phyloP scores from a whole-genome alignment of 2,888 invertebrate genomes.

The Lamellibrachia satsuma region DNA sequence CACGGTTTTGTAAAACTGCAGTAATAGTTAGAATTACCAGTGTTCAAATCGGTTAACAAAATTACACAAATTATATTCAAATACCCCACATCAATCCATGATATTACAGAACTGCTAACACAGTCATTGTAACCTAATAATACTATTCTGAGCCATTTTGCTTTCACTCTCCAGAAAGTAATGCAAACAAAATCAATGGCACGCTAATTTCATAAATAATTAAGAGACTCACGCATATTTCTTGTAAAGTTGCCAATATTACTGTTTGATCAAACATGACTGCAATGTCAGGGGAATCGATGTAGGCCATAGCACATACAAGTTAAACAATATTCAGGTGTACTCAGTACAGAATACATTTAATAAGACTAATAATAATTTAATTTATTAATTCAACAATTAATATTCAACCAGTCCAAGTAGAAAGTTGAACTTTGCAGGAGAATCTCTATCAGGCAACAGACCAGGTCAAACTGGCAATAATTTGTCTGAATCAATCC shows the following conservation, averaged over 20 bases:
- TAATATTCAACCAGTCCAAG: no score
- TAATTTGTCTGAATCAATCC: no score
- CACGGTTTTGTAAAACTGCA: neutral
- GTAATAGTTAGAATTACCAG: neutral
- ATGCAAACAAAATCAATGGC: neutral
- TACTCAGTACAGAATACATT: no score
- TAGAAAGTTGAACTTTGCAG: no score
- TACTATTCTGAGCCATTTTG: neutral
- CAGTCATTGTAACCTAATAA: neutral
- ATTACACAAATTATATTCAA: neutral
- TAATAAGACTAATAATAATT: no score
- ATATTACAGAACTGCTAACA: neutral
- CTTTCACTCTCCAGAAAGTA: neutral
- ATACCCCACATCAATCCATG: neutral
- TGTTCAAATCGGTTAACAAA: neutral
- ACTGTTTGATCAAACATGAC: neutral
- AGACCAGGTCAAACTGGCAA: no score
- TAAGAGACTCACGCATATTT: neutral
- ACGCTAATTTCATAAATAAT: slow-evolving; percentile 4
- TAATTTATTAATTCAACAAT: no score
- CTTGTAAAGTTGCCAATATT: neutral
- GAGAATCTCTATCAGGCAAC: no score
- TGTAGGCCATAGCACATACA: neutral
- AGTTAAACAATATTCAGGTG: no score
- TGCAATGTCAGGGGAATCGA: neutral